Evolutionary conservation across 1,140 invertebrate genomes (phyloP).

Genomic region (Schlechtendalia chinensis): DNA sequence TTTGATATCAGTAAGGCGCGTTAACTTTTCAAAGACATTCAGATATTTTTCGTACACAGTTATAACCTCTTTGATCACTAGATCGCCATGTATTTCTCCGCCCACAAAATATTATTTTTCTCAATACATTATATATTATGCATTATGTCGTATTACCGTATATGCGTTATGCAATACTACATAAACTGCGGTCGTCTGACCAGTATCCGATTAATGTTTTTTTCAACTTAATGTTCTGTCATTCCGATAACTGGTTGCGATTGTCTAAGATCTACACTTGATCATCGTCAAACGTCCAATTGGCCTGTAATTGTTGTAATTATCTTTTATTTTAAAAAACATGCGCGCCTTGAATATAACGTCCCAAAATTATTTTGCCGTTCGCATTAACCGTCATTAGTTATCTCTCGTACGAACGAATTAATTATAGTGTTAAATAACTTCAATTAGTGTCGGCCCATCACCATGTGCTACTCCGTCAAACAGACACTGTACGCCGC

Average conservation of each 20-base stretch:
- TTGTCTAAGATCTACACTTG: too few relatives aligned
- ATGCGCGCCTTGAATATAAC: not conserved
- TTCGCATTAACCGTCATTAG: not conserved
- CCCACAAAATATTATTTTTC: constrained; percentile 1
- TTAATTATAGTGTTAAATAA: not conserved
- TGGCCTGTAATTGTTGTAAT: not conserved
- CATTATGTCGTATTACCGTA: too few relatives aligned
- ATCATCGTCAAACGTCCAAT: too few relatives aligned
- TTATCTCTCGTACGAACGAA: not conserved
- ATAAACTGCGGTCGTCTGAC: too few relatives aligned
- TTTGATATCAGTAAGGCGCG: not conserved
- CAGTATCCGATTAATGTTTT: too few relatives aligned
- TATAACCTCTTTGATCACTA: constrained; percentile 9
- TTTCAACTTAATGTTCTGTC: too few relatives aligned
- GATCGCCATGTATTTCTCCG: not conserved
- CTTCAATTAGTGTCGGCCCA: too few relatives aligned
- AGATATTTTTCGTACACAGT: not conserved
- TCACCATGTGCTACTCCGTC: not conserved
- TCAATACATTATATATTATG: too few relatives aligned
- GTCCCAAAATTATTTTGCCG: not conserved
- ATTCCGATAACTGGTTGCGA: too few relatives aligned
- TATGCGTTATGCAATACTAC: too few relatives aligned
- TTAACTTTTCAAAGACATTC: not conserved
- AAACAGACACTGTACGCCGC: not conserved
- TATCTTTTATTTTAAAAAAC: not conserved